Base-by-base conservation (phyloP, 1,140 invertebrate species). In the Brachionus calyciflorus region DNA sequence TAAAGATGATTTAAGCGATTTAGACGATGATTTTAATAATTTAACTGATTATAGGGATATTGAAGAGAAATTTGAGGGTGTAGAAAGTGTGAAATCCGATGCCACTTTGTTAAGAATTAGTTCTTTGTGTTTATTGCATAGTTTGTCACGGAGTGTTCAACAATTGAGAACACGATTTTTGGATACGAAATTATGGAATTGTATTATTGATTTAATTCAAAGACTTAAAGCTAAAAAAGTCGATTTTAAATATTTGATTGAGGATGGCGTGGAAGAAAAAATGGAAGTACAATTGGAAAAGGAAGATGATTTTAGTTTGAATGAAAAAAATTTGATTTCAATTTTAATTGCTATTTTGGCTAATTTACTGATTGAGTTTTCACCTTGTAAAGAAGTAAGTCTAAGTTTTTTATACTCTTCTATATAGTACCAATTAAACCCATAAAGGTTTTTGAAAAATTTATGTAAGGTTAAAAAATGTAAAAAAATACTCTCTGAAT, bases 281-380 rank as follows among this genome's bases (percentile, higher is more conserved):
- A 60, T 60, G 55, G 55, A 60, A 17, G 33, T 60, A 44, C 60
- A 44, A 41, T 14, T 12, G 0, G 60, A 65, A 3, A 65, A 44
- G 44, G 60, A 65, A 41, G 60, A 65, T 19, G 60, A 65, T 65
- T 65, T 65, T 41, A 65, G 60, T n/a, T 37, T 65, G 19, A 65
- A 65, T 44, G 60, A 65, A 65, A 65, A 65, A 65, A 65, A 65
- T 46, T 26, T 65, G 21, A 65, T 65, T 21, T 65, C 60, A 19
- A 65, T 73, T 37, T 51, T 55, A 49, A 40, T 73, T 3, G 69
- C 69, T 3, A 51, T 55, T 33, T 21, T 73, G 69, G 69, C 69
- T 21, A 73, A 73, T 73, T 73, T 49, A 17, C 51, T 73, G 21
- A 49, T 73, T 26, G 69, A 73, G 40, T 73, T 73, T 55, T 73